A percentile compares a stretch with the other conserved stretches of the same genome.
phyloP scores from a whole-genome alignment of 2,797 vertebrate genomes.

The Hapalemur alaotrensis region DNA sequence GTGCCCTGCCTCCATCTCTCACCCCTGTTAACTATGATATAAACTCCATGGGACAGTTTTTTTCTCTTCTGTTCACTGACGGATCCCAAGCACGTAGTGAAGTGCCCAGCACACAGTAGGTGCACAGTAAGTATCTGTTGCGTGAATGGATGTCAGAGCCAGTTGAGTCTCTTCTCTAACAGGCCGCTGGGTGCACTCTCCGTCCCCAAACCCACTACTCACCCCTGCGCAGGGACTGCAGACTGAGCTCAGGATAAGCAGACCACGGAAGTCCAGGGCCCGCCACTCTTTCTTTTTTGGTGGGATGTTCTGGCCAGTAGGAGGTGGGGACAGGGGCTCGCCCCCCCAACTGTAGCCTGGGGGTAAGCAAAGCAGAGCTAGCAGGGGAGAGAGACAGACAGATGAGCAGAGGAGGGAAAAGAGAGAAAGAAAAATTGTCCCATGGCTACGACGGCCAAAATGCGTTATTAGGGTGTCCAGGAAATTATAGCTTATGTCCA shows the following conservation, averaged over 20 bases:
- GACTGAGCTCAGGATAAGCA: background rate
- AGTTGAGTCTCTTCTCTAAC: background rate
- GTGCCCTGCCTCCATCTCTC: background rate
- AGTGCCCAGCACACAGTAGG: background rate
- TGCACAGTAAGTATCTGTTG: background rate
- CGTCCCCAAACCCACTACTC: rapidly evolving
- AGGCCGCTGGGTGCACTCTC: background rate
- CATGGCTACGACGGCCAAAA: conserved; percentile 82
- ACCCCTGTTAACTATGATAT: no score
- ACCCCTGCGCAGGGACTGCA: rapidly evolving
- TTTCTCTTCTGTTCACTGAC: background rate
- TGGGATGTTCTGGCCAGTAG: background rate
- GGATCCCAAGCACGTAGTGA: background rate
- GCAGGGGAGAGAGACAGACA: conserved; percentile 47
- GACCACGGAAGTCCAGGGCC: background rate
- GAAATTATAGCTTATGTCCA: conserved; percentile 95
- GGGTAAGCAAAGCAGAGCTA: background rate
- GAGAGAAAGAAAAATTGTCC: conserved; percentile 82
- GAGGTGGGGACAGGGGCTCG: background rate
- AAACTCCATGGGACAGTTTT: rapidly evolving
- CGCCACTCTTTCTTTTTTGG: background rate
- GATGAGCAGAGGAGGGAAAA: conserved; percentile 41
- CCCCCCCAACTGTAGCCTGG: background rate
- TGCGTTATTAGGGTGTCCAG: conserved; percentile 93
- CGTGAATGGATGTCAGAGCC: background rate